Base-by-base conservation (phyloP, 1,140 invertebrate genomes). In the Bursaphelenchus mucronatus region DNA sequence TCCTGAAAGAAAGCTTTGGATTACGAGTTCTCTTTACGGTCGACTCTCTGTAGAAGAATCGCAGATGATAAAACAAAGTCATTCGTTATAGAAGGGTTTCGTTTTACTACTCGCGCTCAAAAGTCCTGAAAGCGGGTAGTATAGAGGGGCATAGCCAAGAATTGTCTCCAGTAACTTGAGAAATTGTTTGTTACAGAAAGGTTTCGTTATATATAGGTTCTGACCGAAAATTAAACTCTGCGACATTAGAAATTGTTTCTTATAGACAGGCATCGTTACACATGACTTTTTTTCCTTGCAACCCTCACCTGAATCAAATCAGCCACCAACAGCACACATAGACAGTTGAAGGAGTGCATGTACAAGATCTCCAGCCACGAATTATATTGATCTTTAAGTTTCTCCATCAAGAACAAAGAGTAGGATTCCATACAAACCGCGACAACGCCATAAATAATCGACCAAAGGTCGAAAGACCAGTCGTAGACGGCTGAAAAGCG, bases 401-500 rank as follows among this genome's bases (percentile, higher is more conserved):
- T 50, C 74, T 86, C 84, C 6, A 86, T 82, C 11, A 85, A 66
- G 10, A 85, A 79, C 4, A 85, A 80, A 64, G 85, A 85, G 0
- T 83, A 40, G 5, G 83, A 82, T 66, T 86, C 85, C 19, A 82
- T 82, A 21, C 85, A 66, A 56, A 86, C 82, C 68, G 84, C 85
- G 5, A 81, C 54, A 3, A 72, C 67, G 11, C 84, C 84, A 78
- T 82, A 84, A 0, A 70, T 66, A 63, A 85, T 85, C 0, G 83
- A 83, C 40, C 69, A 71, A 15, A 78, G 10, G 66, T 83, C 83
- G 68, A 86, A 84, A 11, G 76, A 70, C 15, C 85, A 63, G 70
- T 86, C 85, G 50, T 84, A 85, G 68, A 83, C 43, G 19, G 69
- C 67, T 69, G 17, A 62, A 68, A 46, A 19, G 15, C n/a, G 56